Base-by-base conservation (phyloP, 2,113 vertebrate species). In the Dasyornis broadbenti region DNA sequence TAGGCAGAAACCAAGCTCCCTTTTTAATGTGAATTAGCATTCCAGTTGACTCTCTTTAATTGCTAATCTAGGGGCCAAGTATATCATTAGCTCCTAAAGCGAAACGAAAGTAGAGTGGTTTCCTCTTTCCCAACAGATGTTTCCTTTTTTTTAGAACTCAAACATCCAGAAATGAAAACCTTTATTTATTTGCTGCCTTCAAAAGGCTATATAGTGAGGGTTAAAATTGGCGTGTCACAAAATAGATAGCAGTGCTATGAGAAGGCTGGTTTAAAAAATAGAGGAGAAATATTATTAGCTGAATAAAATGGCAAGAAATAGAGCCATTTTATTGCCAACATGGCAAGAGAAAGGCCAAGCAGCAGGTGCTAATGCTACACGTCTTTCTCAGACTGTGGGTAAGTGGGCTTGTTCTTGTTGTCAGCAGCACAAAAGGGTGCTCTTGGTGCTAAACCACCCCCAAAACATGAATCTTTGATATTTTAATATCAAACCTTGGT, bases 101-200 rank as follows among this genome's bases (percentile, higher is more conserved):
- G 83, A 96, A 82, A 71, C 0, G 3, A 93, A 95, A 89, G 83
- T 65, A 49, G 69, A 82, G 49, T 0, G 0, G 65, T 80, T 93
- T 95, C 84, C 64, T 95, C n/a, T 61, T 81, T 95, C 86, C 72
- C 76, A 68, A 39, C 79, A 92, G 85, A 81, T 92, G 85, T 94
- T 95, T 95, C 94, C 80, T 64, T 91, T 86, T 66, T 60, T 31
- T 68, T 90, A 72, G 60, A 79, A 60, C n/a, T 86, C 0, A 0
- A 77, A 56, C 60, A 68, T 73, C 39, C 56, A 92, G 85, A 94
- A 95, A 64, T 64, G 6, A 91, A 86, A 83, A 52, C 15, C 16
- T 79, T 66, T 50, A 24, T 77, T 88, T 86, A 66, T 79, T 80
- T 66, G 30, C 76, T 77, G 47, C 40, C 56, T 89, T 88, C 2